Conservation (phyloP, 2,113 vertebrate species). For the Gulo gulo region DNA sequence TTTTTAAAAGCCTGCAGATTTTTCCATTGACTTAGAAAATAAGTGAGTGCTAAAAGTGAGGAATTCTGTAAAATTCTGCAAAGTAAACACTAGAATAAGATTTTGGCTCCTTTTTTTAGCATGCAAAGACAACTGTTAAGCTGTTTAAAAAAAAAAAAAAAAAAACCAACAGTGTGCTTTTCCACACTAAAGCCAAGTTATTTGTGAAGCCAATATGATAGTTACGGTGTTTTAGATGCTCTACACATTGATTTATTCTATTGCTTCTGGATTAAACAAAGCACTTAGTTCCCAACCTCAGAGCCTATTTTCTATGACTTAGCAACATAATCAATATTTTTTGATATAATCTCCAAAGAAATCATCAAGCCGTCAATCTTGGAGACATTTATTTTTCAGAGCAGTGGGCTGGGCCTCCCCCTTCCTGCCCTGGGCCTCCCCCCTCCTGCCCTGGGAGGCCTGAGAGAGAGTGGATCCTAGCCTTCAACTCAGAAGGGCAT, state of each 20-base stretch:
- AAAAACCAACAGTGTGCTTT: slow-evolving; percentile 41
- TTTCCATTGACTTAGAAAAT: background rate
- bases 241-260: slow-evolving; percentile 61
- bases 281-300: slow-evolving; percentile 63
- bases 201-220: slow-evolving; percentile 30
- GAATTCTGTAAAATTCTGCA: slow-evolving; percentile 21
- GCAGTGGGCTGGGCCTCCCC: accelerated
- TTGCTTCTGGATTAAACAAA: slow-evolving; percentile 60
- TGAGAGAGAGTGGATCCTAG: background rate
- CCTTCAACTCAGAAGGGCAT: background rate
- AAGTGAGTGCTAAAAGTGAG: background rate
- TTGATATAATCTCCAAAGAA: slow-evolving; percentile 60
- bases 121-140: slow-evolving; percentile 16
- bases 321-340: slow-evolving; percentile 67
- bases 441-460: background rate
- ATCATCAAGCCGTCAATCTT: slow-evolving; percentile 57
- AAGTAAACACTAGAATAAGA: slow-evolving; percentile 52
- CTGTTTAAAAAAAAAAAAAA: slow-evolving; percentile 50
- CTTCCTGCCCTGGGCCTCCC: accelerated
- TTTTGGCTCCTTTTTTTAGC: slow-evolving; percentile 58
- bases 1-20: background rate
- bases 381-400: slow-evolving; percentile 47
- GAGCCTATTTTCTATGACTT: slow-evolving; percentile 51
- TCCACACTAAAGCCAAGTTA: slow-evolving; percentile 51
- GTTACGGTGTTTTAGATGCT: slow-evolving; percentile 38